Base-by-base conservation (phyloP, 2,888 invertebrate species). In the Crematogaster levior region DNA sequence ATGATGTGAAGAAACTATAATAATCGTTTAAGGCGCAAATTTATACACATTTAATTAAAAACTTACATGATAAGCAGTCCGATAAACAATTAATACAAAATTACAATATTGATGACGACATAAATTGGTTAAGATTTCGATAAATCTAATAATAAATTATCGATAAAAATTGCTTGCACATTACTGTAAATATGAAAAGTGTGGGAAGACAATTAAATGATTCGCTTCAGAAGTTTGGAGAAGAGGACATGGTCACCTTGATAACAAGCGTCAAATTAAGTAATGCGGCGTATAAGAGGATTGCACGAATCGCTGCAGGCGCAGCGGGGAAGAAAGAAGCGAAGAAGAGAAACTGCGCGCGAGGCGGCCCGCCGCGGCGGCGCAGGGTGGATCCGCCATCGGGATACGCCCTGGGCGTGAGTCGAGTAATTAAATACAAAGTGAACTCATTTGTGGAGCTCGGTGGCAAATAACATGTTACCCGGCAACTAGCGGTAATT, bases 381-480 rank as follows among this genome's bases (percentile, higher is more conserved):
- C 30, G 74, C n/a, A 83, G 84, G 89, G 88, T 88, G 84, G 85
- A 83, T 84, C 84, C 80, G 85, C 82, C 84, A 84, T 75, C 75
- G 61, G 89, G 92, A 91, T 91, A 91, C 93, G 92, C 92, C 92
- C 93, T 92, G 93, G 93, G 94, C 94, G 93, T 93, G 93, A 93
- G 91, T 88, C 91, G 89, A 91, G 92, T 93, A 94, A 94, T 94
- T 94, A 94, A 94, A 93, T 93, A 92, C 91, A 93, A 93, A 93
- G 92, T 93, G 93, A 92, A 92, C 93, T 93, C 94, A 93, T 93
- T 93, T 93, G 92, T 92, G 92, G 91, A 92, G 91, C 91, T 91
- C 92, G 84, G 92, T 93, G 92, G 93, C 93, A 92, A 93, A 93
- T 93, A 93, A 93, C 93, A 93, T 91, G 93, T 93, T 93, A 89